Base-by-base conservation (phyloP, 2,113 vertebrate genomes). In the Oenanthe melanoleuca region DNA sequence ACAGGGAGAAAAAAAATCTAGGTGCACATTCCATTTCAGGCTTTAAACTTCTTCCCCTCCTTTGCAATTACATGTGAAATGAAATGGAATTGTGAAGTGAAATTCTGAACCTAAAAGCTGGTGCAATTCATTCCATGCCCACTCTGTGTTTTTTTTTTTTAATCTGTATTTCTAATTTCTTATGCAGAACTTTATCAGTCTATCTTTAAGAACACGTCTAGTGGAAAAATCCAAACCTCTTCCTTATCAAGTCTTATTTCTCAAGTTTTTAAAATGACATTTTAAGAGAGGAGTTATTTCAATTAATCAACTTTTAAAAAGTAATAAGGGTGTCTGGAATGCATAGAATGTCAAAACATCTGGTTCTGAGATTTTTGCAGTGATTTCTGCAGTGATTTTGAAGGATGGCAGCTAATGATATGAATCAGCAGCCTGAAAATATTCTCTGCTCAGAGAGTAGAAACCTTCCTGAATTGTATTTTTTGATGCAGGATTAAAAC, bases 341-440 rank as follows among this genome's bases (percentile, higher is more conserved):
- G n/a, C 89, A 55, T 23, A 63, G 72, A 82, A 67, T 89, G 75
- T 92, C 45, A 71, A 57, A 69, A 89, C 64, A 92, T 66, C 80
- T 86, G 69, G 24, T 64, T 63, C 44, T 93, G 83, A 78, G 89
- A 73, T 50, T 84, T 86, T 80, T 82, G 61, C 73, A 89, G 49
- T 91, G 15, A 21, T 86, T 92, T 92, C 88, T 92, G 88, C 73
- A 52, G 74, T 75, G 38, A n/a, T 83, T 93, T 73, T 93, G 81
- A 88, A 93, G 61, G 74, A 34, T 85, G 31, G 31, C 19, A 47
- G 88, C 81, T 85, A 86, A 83, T 67, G 65, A 61, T 80, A 26
- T 65, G 93, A 79, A 92, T 96, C 78, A 74, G 45, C 59, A 74
- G 50, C 45, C 87, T 91, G 45, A 69, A 89, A 92, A 85, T 82